A percentile compares a stretch with the other conserved stretches of the same genome.
Evolutionary conservation across 23 tunicate genomes (phyloP).

Genomic region (Botrylloides violaceus): DNA sequence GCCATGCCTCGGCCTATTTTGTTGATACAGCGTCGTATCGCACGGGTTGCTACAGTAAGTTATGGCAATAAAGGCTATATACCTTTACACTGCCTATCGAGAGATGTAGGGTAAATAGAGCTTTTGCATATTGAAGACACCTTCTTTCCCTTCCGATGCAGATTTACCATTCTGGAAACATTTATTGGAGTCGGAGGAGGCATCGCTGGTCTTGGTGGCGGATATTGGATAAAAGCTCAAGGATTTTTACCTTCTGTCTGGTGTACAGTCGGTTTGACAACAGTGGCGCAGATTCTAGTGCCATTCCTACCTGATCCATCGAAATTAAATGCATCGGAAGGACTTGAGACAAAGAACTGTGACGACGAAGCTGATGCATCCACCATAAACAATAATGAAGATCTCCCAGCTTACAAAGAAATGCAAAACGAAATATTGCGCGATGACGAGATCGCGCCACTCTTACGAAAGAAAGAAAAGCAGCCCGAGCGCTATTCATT

Average conservation of each 20-base stretch:
- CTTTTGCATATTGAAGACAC: too few relatives aligned
- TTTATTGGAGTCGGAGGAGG: slow-evolving; percentile 73
- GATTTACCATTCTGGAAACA: slow-evolving; percentile 62
- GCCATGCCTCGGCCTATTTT: too few relatives aligned
- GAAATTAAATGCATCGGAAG: not conserved
- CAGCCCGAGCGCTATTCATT: slow-evolving; percentile 14
- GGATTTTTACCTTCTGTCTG: slow-evolving; percentile 52
- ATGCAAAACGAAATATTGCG: not conserved
- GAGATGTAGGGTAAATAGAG: too few relatives aligned
- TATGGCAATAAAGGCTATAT: too few relatives aligned
- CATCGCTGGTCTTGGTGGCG: slow-evolving; percentile 51
- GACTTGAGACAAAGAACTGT: not conserved
- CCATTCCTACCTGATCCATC: slow-evolving; percentile 43
- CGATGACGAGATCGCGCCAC: not conserved
- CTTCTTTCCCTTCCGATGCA: not conserved
- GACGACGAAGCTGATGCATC: not conserved
- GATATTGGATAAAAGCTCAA: slow-evolving; percentile 61
- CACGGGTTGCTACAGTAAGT: too few relatives aligned
- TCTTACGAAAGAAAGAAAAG: not conserved
- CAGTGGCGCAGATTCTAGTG: slow-evolving; percentile 22
- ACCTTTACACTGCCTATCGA: too few relatives aligned
- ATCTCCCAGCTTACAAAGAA: not conserved
- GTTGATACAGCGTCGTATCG: too few relatives aligned
- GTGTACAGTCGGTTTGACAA: not conserved
- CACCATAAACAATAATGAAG: not conserved